Base-by-base conservation (phyloP, 2,797 vertebrate species). In the Ispidina lecontei region DNA sequence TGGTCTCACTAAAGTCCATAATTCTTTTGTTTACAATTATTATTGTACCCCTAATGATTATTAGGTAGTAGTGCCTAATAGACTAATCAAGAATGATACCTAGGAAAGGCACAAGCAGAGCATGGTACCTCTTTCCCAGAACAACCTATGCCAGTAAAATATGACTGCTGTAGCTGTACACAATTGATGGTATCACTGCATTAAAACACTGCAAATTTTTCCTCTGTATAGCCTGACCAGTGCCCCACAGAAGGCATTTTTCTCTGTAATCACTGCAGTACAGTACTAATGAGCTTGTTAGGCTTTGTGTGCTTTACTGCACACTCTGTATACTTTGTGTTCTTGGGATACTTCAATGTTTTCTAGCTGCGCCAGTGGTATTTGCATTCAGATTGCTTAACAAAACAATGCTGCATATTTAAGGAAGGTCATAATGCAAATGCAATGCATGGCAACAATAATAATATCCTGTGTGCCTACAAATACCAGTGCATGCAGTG, bases 261-360 rank as follows among this genome's bases (percentile, higher is more conserved):
- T 49, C 71, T 92, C 83, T 88, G 70, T 92, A 95, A 96, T 96
- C 89, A 91, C 80, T 95, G 89, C 89, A 81, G 83, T 84, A 21
- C 75, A 74, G 79, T 86, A 35, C 87, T 96, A 95, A 96, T 84
- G 87, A 92, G 74, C 94, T 96, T 88, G 91, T 93, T 93, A 94
- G 92, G 79, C 76, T 95, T 95, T 95, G 89, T 95, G 89, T 91
- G 69, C 90, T 91, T 89, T 93, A 68, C 87, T 84, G 78, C 90
- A 84, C 87, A 88, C 87, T 90, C 91, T 93, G 75, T 65, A 89
- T 86, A 82, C 81, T 91, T 93, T 56, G 67, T 94, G 76, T 90
- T 51, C 87, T 95, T 70, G 76, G 83, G 71, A 60, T 46, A 73
- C 60, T 90, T 91, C 55, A 68, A 21, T 90, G 67, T 91, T 86